phyloP scores from a whole-genome alignment of 2,888 invertebrate species.

The Tuta absoluta region DNA sequence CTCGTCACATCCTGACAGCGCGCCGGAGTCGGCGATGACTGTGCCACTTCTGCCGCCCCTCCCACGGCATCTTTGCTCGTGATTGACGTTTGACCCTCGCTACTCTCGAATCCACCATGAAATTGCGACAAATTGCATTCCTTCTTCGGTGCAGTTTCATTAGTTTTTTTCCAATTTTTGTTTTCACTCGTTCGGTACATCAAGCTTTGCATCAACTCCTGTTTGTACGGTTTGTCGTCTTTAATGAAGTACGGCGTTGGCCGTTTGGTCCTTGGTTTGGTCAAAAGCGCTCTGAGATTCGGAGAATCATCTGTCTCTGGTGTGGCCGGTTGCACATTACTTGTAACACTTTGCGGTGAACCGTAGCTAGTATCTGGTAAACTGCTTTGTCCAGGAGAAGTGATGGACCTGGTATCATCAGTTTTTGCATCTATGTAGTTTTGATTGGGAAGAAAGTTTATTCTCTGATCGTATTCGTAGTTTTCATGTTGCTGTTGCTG shows the following conservation, averaged over 20 bases:
- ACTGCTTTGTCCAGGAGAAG: conserved; percentile 67
- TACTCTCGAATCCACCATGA: conserved; percentile 67
- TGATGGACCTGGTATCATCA: conserved; percentile 58
- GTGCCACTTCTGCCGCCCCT: conserved; percentile 66
- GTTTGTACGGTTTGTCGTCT: conserved; percentile 54
- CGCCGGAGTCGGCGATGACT: conserved; percentile 55
- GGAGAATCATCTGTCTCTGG: conserved; percentile 73
- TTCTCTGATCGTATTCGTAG: conserved; percentile 55
- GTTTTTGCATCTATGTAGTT: conserved; percentile 46
- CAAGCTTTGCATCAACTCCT: conserved; percentile 57
- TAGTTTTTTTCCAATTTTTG: conserved; percentile 64
- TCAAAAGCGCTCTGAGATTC: conserved; percentile 82
- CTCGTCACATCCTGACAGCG: conserved; percentile 73
- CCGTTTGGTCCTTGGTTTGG: conserved; percentile 58
- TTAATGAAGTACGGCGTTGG: conserved; percentile 55
- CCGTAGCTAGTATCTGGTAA: conserved; percentile 65
- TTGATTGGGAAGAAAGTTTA: conserved; percentile 43
- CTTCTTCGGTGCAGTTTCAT: conserved; percentile 51
- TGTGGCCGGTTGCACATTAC: conserved; percentile 56
- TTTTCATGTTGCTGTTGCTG: conserved; percentile 46
- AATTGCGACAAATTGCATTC: conserved; percentile 74
- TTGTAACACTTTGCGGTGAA: conserved; percentile 63
- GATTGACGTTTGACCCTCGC: conserved; percentile 63
- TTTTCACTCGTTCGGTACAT: conserved; percentile 55
- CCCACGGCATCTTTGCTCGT: conserved; percentile 62